Evolutionary conservation across 2,113 vertebrate species (phyloP), one percentile per base, ranked within the genome.

Genomic region (Oophaga pumilio): DNA sequence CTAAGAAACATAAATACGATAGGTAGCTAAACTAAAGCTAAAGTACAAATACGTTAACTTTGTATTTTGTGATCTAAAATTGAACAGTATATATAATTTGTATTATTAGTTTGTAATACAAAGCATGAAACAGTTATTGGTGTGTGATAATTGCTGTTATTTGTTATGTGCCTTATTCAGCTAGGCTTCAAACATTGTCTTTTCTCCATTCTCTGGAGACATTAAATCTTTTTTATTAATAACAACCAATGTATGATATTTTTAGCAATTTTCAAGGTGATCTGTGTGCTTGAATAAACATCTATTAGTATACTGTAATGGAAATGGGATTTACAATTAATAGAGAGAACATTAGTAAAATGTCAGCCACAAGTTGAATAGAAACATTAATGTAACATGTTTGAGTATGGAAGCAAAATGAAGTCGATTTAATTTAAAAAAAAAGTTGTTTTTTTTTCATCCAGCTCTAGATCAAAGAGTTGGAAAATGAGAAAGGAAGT

Each of bases 401-500:
- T 77, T 73, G 14, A 43, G 43, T 1, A 7, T 18, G 1, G 17
- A 73, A 73, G 17, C 28, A 28, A 82, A 79, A 49, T 81, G 2
- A 81, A 81, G 17, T 57, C 8, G 66, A 73, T 84, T 84, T 73
- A 33, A 28, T 60, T 80, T 10, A 26, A 33, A 43, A 60, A 28
- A 18, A 50, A 14, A 5, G 22, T 2, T 43, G 2, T 49, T 18
- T 80, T 18, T 57, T 59, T 60, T 24, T 33, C 7, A 28, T 60
- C 24, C 33, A 84, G 28, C n/a, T 33, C 50, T 73, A 84, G 59
- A 84, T 85, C 24, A 85, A 57, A 84, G 50, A 76, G 17, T 56
- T 85, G 71, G 28, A 62, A 85, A 77, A 64, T 24, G 33, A 85
- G 49, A 69, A 84, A 10, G 66, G 14, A 85, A 60, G 69, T 74